Percentiles rank a stretch among this genome's conserved stretches.
These are phyloP conservation scores for Corvus hawaiiensis DNA, from an alignment of 2,113 vertebrate genomes.

Conservation along the genomic window DNA sequence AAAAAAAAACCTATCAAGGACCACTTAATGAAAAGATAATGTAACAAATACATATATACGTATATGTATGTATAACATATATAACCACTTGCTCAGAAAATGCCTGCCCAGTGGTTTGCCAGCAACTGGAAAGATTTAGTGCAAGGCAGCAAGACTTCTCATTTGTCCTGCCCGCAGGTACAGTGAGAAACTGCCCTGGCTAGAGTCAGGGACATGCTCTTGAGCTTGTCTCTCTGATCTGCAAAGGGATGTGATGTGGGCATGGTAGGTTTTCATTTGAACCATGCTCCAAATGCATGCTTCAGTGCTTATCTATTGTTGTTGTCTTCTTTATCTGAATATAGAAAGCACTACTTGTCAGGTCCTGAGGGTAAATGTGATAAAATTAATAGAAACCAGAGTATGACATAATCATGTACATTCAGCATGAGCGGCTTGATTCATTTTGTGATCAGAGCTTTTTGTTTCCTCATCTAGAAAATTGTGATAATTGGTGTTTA, in stretches of 20 bases:
- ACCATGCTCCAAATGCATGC: not conserved
- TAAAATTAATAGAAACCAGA: not conserved
- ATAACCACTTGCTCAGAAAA: not conserved
- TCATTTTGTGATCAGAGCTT: not conserved
- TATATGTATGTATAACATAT: not conserved
- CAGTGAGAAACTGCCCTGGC: not conserved
- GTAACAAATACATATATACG: not conserved
- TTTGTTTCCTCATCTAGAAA: constrained; percentile 15
- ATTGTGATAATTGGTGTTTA: not conserved
- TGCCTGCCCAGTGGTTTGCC: not conserved
- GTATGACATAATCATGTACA: not conserved
- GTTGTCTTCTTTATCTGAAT: not conserved
- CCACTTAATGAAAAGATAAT: not conserved
- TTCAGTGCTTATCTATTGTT: not conserved
- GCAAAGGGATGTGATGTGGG: not conserved
- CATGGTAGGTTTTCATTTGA: not conserved
- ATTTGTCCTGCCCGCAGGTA: not conserved
- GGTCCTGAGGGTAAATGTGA: not conserved
- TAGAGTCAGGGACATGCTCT: not conserved
- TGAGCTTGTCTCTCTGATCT: not conserved
- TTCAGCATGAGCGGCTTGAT: not conserved
- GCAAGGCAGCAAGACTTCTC: not conserved
- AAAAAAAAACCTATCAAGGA: not conserved
- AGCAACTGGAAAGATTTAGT: not conserved
- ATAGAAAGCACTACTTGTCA: not conserved